A percentile compares a stretch with the other conserved stretches of the same genome.
Evolutionary conservation across 2,113 vertebrate genomes (phyloP).

Genomic region (Gallinago media): DNA sequence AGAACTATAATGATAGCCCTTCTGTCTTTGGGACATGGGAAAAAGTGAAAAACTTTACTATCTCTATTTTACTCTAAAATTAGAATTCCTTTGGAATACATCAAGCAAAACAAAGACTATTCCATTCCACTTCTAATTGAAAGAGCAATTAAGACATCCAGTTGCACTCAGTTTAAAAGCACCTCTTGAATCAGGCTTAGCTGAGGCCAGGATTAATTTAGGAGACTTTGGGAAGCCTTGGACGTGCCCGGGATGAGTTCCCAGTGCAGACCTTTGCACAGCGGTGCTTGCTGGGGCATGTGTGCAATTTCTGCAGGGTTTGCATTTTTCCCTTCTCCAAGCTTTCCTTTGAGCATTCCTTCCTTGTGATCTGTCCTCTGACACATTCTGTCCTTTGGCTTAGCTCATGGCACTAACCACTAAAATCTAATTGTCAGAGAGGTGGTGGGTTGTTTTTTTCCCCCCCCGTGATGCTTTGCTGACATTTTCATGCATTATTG

Average conservation of each 20-base stretch:
- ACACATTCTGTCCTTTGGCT: conserved; percentile 37
- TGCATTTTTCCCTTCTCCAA: conserved; percentile 41
- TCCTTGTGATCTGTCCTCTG: background rate
- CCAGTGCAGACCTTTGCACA: background rate
- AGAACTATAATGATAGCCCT: background rate
- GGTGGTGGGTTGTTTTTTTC: too few species aligned
- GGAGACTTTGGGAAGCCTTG: background rate
- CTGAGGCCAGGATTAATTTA: background rate
- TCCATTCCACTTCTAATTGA: background rate
- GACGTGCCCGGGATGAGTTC: background rate
- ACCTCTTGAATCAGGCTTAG: background rate
- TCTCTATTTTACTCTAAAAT: background rate
- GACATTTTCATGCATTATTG: background rate
- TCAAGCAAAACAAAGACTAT: background rate
- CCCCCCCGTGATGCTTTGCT: background rate
- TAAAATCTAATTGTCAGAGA: background rate
- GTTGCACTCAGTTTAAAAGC: background rate
- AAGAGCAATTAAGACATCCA: background rate
- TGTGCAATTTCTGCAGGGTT: background rate
- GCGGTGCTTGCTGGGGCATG: conserved; percentile 29
- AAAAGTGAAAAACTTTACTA: background rate
- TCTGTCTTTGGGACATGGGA: background rate
- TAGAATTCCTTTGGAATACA: background rate
- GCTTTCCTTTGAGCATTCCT: conserved; percentile 20
- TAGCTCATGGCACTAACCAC: conserved; percentile 16